A percentile compares a stretch with the other conserved stretches of the same genome.
phyloP scores from a whole-genome alignment of 2,888 invertebrate genomes.

The Slavum lentiscoides region DNA sequence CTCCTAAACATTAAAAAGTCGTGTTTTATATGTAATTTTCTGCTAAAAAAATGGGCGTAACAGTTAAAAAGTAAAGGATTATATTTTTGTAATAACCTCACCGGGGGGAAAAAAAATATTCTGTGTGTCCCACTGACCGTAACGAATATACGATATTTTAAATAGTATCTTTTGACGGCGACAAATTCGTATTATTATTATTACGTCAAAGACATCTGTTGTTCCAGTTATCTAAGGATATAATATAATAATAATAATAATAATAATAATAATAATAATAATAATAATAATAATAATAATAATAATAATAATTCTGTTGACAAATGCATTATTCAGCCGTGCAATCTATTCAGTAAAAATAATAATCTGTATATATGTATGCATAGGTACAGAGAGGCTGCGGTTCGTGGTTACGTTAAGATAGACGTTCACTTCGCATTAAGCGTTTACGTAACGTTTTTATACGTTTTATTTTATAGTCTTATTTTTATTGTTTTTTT shows the following conservation, averaged over 20 bases:
- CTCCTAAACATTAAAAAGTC: too few relatives aligned
- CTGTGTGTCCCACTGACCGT: not conserved
- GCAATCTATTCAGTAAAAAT: conserved; percentile 27
- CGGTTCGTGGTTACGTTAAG: conserved; percentile 39
- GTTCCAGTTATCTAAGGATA: conserved; percentile 44
- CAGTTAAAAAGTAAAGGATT: too few relatives aligned
- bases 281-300: not conserved
- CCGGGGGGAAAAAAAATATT: too few relatives aligned
- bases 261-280: conserved; percentile 15
- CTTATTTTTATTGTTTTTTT: not conserved
- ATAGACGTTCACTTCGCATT: conserved; percentile 47
- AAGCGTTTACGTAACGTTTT: conserved; percentile 42
- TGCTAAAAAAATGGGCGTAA: too few relatives aligned
- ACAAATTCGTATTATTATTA: conserved; percentile 2
- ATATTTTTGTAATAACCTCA: too few relatives aligned
- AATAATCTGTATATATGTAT: conserved; percentile 22
- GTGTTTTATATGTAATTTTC: too few relatives aligned
- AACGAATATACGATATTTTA: not conserved
- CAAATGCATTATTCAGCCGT: conserved; percentile 37
- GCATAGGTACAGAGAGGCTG: not conserved
- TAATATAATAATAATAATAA: not conserved
- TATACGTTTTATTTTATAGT: conserved; percentile 25
- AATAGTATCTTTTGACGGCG: not conserved
- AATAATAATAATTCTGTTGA: conserved; percentile 34
- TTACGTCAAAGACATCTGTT: conserved; percentile 28